These are phyloP conservation scores for Zhengitettix transpicula DNA, from an alignment of 2,888 invertebrate species.

Conservation along the genomic window DNA sequence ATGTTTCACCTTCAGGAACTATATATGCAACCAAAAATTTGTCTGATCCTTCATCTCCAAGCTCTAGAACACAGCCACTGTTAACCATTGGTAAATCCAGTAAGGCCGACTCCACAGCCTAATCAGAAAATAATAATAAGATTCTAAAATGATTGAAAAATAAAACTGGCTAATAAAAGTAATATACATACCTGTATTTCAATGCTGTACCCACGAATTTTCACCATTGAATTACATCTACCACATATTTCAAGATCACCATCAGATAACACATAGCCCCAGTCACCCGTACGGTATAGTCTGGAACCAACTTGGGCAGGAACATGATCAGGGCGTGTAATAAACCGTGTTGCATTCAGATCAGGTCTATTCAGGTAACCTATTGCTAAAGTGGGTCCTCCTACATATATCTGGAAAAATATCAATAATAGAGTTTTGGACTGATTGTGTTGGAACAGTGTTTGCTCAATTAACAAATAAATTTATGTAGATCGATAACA, in stretches of 20 bases:
- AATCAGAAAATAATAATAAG: slow-evolving; percentile 1
- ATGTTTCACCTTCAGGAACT: slow-evolving; percentile 11
- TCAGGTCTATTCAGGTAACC: slow-evolving; percentile 17
- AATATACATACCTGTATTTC: slow-evolving; percentile 14
- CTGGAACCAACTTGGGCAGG: slow-evolving; percentile 11
- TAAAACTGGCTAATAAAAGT: no score
- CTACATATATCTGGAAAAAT: slow-evolving; percentile 15
- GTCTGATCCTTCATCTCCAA: slow-evolving; percentile 17
- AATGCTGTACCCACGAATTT: slow-evolving; percentile 17
- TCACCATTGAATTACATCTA: slow-evolving; percentile 17
- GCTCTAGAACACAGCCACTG: slow-evolving; percentile 13
- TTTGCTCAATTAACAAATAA: neutral
- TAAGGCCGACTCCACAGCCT: slow-evolving; percentile 17
- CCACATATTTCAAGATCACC: slow-evolving; percentile 16
- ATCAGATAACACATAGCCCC: slow-evolving; percentile 16
- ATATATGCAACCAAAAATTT: slow-evolving; percentile 17
- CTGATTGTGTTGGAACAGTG: no score
- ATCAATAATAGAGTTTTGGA: neutral
- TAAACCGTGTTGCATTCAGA: slow-evolving; percentile 14
- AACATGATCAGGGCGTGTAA: slow-evolving; percentile 12
- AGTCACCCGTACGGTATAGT: slow-evolving; percentile 17
- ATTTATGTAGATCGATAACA: neutral
- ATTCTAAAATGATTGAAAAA: neutral
- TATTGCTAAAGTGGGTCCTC: slow-evolving; percentile 16
- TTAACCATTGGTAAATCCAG: slow-evolving; percentile 14